These are phyloP conservation scores for Caerostris darwini DNA, from an alignment of 1,140 invertebrate genomes.

Conservation along the genomic window DNA sequence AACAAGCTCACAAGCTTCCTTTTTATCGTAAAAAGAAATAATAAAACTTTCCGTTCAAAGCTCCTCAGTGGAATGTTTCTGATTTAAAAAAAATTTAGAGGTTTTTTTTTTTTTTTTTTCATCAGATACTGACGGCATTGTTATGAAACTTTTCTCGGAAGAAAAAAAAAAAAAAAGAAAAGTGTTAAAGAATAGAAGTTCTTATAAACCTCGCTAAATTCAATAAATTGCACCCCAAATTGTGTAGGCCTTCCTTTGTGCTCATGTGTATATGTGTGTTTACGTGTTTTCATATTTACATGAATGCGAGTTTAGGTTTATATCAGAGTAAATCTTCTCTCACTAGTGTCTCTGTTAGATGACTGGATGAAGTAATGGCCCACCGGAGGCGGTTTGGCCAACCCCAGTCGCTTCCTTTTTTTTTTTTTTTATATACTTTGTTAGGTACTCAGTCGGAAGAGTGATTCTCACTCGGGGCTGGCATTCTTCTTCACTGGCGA, in stretches of 20 bases:
- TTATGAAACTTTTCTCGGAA: not conserved
- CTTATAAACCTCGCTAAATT: constrained; percentile 4
- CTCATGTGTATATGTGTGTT: constrained; percentile 67
- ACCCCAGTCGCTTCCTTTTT: constrained; percentile 29
- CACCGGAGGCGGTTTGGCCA: constrained; percentile 3
- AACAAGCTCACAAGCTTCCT: not conserved
- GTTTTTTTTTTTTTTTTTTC: not conserved
- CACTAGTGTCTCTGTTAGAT: constrained; percentile 50
- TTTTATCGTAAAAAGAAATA: not conserved
- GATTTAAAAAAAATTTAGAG: constrained; percentile 25
- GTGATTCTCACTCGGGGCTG: constrained; percentile 63
- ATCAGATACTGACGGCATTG: not conserved
- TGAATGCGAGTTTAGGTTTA: constrained; percentile 53
- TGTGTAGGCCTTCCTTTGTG: constrained; percentile 18
- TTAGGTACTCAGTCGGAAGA: constrained; percentile 75
- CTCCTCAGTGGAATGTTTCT: constrained; percentile 57
- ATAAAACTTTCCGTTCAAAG: constrained; percentile 32
- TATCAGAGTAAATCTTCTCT: constrained; percentile 50
- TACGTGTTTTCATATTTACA: constrained; percentile 59
- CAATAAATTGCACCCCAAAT: constrained; percentile 68
- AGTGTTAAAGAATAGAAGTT: not conserved
- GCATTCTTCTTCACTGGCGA: constrained; percentile 67
- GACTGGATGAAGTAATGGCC: constrained; percentile 48
- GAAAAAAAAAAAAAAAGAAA: not conserved
- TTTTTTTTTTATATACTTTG: constrained; percentile 68